Base-by-base conservation (phyloP, 2,888 invertebrate species). In the Poecilus cupreus region DNA sequence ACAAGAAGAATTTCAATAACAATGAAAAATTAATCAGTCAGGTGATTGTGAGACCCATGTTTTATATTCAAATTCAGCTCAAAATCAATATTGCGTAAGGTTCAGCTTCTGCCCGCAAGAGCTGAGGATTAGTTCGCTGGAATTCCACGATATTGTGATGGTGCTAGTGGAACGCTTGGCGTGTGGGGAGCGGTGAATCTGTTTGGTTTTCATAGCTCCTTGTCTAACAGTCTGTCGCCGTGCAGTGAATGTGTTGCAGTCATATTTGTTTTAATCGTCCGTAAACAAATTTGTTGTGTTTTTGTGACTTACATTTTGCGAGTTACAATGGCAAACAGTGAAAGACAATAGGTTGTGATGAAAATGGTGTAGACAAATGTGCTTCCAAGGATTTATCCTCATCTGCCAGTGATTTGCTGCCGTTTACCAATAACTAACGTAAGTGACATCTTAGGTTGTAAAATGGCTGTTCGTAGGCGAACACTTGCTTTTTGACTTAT, bases 261-360 rank as follows among this genome's bases (percentile, higher is more conserved):
- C 18, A 22, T 49, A 74, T 75, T 72, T 54, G 70, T 54, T 32
- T 75, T 57, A 57, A 72, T 70, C 57, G 20, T 80, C 74, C 74
- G 81, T 81, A 81, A 81, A 81, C 75, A 81, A 43, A 70, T 80
- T 74, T 57, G 39, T 60, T 57, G 72, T 80, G 80, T 39, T 81
- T 51, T 74, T 81, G 72, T 81, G 74, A 32, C 22, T 74, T 16
- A 13, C 16, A 24, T 57, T 46, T 24, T 37, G 37, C 32, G 24
- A 43, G 57, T 80, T 24, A 80, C 20, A 13, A 57, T 80, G 72
- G 11, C 22, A 54, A 80, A 49, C 32, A 49, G 74, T 80, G 75
- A 64, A 51, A 75, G 37, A 75, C 75, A 72, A 46, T 51, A 75
- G 75, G 8, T 75, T 54, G 75, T 81, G 74, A 13, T 75, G 26